Percentiles rank a stretch among this genome's conserved stretches.
These are phyloP conservation scores for Epizoanthus scotinus DNA, from an alignment of 92 coral and sea anemone genomes.

Conservation along the genomic window DNA sequence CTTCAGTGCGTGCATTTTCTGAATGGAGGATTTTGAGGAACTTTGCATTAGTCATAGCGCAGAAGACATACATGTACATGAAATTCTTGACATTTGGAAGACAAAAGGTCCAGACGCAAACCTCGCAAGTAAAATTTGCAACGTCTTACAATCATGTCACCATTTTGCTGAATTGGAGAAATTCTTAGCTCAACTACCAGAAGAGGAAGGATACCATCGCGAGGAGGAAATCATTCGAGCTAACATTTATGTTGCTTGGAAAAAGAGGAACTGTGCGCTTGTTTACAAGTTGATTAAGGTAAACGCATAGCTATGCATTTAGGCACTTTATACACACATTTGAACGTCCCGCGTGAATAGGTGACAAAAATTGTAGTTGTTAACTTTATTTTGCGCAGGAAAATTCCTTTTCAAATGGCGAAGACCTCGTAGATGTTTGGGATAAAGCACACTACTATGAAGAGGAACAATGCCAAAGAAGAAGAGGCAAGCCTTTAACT, in stretches of 20 bases:
- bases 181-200: constrained; percentile 49
- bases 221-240: constrained; percentile 44
- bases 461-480: constrained; percentile 19
- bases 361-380: constrained; percentile 3
- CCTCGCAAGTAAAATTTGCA: constrained; percentile 49
- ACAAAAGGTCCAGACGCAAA: constrained; percentile 28
- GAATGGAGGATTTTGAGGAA: constrained; percentile 17
- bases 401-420: constrained; percentile 54
- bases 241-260: constrained; percentile 37
- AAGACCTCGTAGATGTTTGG: constrained; percentile 57
- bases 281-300: constrained; percentile 52
- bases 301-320: background rate
- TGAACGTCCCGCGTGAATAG: constrained; percentile 30
- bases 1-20: constrained; percentile 17
- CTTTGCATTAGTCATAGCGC: background rate
- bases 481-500: constrained; percentile 29
- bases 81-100: constrained; percentile 16
- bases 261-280: constrained; percentile 39
- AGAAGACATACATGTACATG: background rate
- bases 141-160: constrained; percentile 22
- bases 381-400: constrained; percentile 16
- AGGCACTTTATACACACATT: background rate
- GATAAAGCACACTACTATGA: constrained; percentile 58
- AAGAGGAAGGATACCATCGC: constrained; percentile 4
- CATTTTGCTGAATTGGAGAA: constrained; percentile 32